Percentiles rank a stretch among this genome's conserved stretches.
phyloP scores from a whole-genome alignment of 2,113 vertebrate genomes.

The Xenopus tropicalis region DNA sequence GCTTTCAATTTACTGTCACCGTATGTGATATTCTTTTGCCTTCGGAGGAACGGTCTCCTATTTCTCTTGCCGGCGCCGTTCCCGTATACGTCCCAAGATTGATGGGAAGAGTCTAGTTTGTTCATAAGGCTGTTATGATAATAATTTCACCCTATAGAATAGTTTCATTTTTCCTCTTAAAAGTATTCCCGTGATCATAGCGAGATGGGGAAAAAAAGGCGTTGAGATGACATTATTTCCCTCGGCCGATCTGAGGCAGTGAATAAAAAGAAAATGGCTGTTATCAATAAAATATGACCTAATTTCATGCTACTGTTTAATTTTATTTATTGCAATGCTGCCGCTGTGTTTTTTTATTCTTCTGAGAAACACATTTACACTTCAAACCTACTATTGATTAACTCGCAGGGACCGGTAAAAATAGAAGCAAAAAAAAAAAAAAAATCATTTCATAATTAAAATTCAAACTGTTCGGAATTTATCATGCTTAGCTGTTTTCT shows the following conservation, averaged over 20 bases:
- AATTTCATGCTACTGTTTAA: conserved; percentile 19
- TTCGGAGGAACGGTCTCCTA: too few relatives aligned
- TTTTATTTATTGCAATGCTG: conserved; percentile 5
- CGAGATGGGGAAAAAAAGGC: too few relatives aligned
- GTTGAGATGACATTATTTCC: conserved; percentile 11
- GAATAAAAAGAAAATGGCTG: background rate
- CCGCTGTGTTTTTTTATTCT: conserved; percentile 23
- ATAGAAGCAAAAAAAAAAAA: background rate
- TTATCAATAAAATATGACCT: conserved; percentile 27
- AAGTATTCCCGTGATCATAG: too few relatives aligned
- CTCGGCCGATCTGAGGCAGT: background rate
- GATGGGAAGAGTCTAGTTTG: too few relatives aligned
- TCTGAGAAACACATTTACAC: conserved; percentile 31
- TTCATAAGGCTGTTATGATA: too few relatives aligned
- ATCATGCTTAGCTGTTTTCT: conserved; percentile 2
- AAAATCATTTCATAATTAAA: conserved; percentile 29
- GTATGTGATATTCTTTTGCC: too few relatives aligned
- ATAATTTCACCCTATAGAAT: too few relatives aligned
- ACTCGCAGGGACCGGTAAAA: conserved; percentile 11
- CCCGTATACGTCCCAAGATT: too few relatives aligned
- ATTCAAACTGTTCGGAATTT: conserved; percentile 10
- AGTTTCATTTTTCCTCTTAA: too few relatives aligned
- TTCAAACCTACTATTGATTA: conserved; percentile 26
- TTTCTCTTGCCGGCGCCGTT: too few relatives aligned
- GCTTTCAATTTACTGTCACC: too few relatives aligned